These are phyloP conservation scores for Scomber colias DNA, from an alignment of 2,113 vertebrate genomes.

Conservation along the genomic window DNA sequence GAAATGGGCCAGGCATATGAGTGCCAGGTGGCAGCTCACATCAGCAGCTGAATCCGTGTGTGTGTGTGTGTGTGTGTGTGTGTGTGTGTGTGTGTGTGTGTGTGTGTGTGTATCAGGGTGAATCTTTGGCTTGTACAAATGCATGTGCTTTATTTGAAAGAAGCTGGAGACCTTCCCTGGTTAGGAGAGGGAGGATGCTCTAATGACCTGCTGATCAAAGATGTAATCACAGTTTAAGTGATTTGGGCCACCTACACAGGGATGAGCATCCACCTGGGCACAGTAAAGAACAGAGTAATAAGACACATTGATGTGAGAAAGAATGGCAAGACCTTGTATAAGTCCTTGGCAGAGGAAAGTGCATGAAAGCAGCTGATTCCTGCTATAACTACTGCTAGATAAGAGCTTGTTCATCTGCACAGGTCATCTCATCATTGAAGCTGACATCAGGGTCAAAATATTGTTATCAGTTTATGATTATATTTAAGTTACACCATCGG, in stretches of 20 bases:
- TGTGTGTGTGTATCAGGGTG: background rate
- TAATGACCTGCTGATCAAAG: constrained; percentile 43
- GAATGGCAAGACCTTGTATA: constrained; percentile 26
- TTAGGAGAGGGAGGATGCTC: background rate
- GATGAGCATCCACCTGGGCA: constrained; percentile 15
- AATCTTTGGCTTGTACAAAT: constrained; percentile 26
- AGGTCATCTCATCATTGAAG: constrained; percentile 11
- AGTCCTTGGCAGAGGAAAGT: constrained; percentile 15
- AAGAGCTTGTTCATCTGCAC: background rate
- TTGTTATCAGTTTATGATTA: background rate
- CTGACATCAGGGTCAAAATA: constrained; percentile 8
- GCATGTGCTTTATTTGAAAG: constrained; percentile 37
- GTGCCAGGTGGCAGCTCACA: constrained; percentile 71
- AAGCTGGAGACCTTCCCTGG: constrained; percentile 22
- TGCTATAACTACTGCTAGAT: constrained; percentile 7
- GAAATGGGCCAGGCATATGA: constrained; percentile 58
- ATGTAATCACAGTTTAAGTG: constrained; percentile 24
- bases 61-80: constrained; percentile 29
- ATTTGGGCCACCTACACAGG: constrained; percentile 14
- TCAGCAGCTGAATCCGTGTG: constrained; percentile 45
- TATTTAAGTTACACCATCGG: too few relatives aligned
- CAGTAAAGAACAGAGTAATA: background rate
- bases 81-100: constrained; percentile 9
- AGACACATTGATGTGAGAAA: constrained; percentile 15
- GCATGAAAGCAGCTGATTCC: constrained; percentile 3